Evolutionary conservation across 2,113 vertebrate species (phyloP).

Genomic region (Solea solea): DNA sequence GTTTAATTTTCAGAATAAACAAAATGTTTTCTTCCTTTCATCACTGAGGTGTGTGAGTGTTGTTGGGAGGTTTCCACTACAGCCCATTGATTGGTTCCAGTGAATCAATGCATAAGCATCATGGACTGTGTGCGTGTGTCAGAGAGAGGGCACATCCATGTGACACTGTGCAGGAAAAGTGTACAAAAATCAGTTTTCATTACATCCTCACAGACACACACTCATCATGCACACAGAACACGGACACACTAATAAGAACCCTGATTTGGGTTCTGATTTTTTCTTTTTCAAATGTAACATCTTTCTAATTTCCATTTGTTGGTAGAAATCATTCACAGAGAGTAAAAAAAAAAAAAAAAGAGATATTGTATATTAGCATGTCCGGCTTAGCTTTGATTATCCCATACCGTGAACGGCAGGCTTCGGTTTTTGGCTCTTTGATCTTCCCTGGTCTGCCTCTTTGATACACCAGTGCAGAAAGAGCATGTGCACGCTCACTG

Average conservation of each 20-base stretch:
- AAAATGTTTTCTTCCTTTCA: no score
- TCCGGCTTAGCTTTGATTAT: constrained; percentile 26
- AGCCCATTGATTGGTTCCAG: constrained; percentile 32
- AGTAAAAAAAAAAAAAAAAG: constrained; percentile 11
- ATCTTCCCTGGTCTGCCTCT: constrained; percentile 58
- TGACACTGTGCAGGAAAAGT: constrained; percentile 25
- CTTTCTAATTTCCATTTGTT: not conserved
- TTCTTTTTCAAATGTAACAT: no score
- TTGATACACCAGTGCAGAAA: constrained; percentile 58
- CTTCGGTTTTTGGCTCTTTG: constrained; percentile 56
- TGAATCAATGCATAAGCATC: constrained; percentile 28
- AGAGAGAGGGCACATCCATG: not conserved
- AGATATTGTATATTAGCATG: constrained; percentile 32
- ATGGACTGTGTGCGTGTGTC: constrained; percentile 8
- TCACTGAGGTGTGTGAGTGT: no score
- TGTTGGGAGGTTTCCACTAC: not conserved
- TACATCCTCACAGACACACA: constrained; percentile 6
- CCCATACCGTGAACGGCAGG: constrained; percentile 54
- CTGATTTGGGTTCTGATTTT: not conserved
- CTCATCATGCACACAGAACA: not conserved
- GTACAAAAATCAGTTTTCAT: not conserved
- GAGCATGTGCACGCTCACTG: constrained; percentile 30
- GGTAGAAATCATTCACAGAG: constrained; percentile 9
- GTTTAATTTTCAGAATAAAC: not conserved
- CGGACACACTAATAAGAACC: not conserved